Evolutionary conservation across 2,888 invertebrate species (phyloP), one percentile per base, ranked within the genome.

Genomic region (Pammene aurita): DNA sequence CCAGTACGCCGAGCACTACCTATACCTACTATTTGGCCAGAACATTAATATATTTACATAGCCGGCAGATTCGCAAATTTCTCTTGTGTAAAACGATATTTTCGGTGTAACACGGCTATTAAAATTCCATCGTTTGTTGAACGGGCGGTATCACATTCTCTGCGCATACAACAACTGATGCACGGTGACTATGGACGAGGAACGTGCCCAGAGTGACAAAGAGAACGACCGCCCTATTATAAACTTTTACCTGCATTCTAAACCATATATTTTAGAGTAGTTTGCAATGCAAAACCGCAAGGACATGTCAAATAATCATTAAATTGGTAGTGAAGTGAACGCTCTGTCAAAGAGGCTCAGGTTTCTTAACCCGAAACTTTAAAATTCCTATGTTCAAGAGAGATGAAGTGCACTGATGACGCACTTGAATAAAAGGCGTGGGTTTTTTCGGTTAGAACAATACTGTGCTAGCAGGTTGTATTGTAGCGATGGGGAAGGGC

Each of bases 401-500:
- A 61, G 55, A 11, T 50, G 44, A 70, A 71, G 62, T 69, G 66
- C 52, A 11, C 57, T 79, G 79, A 80, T 75, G 77, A 77, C 70
- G 74, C 71, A 83, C 82, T 85, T 78, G 78, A 84, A 78, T 81
- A 80, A 80, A 85, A 82, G 80, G 76, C 72, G 77, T 76, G 74
- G 74, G 77, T 81, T 81, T 85, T 88, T 88, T 80, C 83, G 81
- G 77, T 71, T 77, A 83, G 82, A 87, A 90, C 86, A 89, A 88
- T 85, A 84, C 83, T 81, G 84, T 79, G 82, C 83, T 82, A 83
- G 84, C 84, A 86, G 85, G 86, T 86, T 69, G 54, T 75, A 83
- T 88, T 88, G 85, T 88, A 75, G 75, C 74, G 71, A 68, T 72
- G 74, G 81, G 81, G 80, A 76, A 72, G 76, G 76, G 78, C 74